phyloP scores from a whole-genome alignment of 1,140 invertebrate genomes.

The Platyscapa corneri region DNA sequence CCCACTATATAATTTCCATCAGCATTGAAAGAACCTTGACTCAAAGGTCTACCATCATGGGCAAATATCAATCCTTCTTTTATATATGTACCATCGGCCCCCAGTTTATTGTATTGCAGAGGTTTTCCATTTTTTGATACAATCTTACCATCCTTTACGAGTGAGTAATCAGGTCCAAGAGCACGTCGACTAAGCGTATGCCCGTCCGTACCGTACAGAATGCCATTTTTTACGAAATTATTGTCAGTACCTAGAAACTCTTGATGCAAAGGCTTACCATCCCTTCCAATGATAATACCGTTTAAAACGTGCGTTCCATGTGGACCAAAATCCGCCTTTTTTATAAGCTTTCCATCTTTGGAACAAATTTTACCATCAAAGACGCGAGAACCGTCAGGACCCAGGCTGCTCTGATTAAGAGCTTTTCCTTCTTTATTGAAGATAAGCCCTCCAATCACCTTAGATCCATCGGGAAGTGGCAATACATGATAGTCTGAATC shows the following conservation, averaged over 20 bases:
- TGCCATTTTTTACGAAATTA: slow-evolving; percentile 65
- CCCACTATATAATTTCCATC: slow-evolving; percentile 68
- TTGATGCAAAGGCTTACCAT: slow-evolving; percentile 69
- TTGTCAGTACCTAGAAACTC: slow-evolving; percentile 65
- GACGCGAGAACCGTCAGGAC: slow-evolving; percentile 63
- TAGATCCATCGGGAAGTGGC: slow-evolving; percentile 65
- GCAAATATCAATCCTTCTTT: slow-evolving; percentile 70
- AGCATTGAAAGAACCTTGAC: slow-evolving; percentile 65
- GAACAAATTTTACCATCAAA: slow-evolving; percentile 65
- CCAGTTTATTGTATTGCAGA: slow-evolving; percentile 62
- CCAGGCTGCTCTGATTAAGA: slow-evolving; percentile 66
- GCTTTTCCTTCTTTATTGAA: slow-evolving; percentile 68
- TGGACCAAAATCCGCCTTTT: slow-evolving; percentile 68
- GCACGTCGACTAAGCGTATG: slow-evolving; percentile 59
- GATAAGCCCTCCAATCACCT: slow-evolving; percentile 65
- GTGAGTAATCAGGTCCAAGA: slow-evolving; percentile 62
- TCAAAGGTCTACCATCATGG: slow-evolving; percentile 64
- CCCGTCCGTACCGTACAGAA: slow-evolving; percentile 61
- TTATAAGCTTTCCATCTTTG: slow-evolving; percentile 66
- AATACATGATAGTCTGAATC: slow-evolving; percentile 64
- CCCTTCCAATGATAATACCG: slow-evolving; percentile 68
- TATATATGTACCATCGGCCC: slow-evolving; percentile 65
- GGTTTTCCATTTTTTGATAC: slow-evolving; percentile 68
- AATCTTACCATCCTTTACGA: slow-evolving; percentile 68
- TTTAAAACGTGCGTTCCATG: slow-evolving; percentile 64